Percentiles rank a stretch among this genome's conserved stretches.
Evolutionary conservation across 2,797 vertebrate species (phyloP).

Genomic region (Ambastaia sidthimunki): DNA sequence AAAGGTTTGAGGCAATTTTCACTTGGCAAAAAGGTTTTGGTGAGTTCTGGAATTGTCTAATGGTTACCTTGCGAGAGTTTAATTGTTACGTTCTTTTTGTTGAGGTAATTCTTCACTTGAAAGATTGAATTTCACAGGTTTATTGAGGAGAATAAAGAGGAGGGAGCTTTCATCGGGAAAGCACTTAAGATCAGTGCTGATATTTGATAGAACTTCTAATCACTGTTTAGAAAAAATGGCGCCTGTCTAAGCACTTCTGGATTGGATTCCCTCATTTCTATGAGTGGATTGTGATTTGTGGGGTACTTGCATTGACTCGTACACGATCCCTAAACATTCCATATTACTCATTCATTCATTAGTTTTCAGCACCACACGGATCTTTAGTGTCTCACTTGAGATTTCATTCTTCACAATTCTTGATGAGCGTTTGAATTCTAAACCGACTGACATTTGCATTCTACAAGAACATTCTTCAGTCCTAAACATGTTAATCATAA

Average conservation of each 20-base stretch:
- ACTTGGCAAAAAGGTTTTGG: slow-evolving; percentile 48
- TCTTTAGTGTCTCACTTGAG: slow-evolving; percentile 59
- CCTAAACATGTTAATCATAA: slow-evolving; percentile 73
- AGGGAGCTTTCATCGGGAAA: slow-evolving; percentile 63
- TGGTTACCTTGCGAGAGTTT: slow-evolving; percentile 71
- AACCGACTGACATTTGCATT: slow-evolving; percentile 57
- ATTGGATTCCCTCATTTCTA: slow-evolving; percentile 57
- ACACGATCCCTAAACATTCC: slow-evolving; percentile 50
- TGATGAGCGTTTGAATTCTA: slow-evolving; percentile 69
- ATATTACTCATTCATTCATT: slow-evolving; percentile 61
- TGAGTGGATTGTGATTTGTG: slow-evolving; percentile 32
- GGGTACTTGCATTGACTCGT: slow-evolving; percentile 41
- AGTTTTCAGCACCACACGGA: slow-evolving; percentile 68
- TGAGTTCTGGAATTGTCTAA: slow-evolving; percentile 70
- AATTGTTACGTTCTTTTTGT: slow-evolving; percentile 52
- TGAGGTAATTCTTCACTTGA: slow-evolving; percentile 37
- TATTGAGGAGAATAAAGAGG: slow-evolving; percentile 58
- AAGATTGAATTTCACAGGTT: slow-evolving; percentile 69
- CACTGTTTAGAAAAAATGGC: slow-evolving; percentile 73
- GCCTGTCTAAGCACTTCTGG: slow-evolving; percentile 62
- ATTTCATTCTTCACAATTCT: slow-evolving; percentile 70
- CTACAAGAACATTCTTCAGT: slow-evolving; percentile 50
- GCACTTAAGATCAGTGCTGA: slow-evolving; percentile 69
- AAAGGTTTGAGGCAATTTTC: slow-evolving; percentile 32
- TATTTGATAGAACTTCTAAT: slow-evolving; percentile 77